These are phyloP conservation scores for Apteryx mantelli DNA, from an alignment of 2,113 vertebrate species.

Conservation along the genomic window DNA sequence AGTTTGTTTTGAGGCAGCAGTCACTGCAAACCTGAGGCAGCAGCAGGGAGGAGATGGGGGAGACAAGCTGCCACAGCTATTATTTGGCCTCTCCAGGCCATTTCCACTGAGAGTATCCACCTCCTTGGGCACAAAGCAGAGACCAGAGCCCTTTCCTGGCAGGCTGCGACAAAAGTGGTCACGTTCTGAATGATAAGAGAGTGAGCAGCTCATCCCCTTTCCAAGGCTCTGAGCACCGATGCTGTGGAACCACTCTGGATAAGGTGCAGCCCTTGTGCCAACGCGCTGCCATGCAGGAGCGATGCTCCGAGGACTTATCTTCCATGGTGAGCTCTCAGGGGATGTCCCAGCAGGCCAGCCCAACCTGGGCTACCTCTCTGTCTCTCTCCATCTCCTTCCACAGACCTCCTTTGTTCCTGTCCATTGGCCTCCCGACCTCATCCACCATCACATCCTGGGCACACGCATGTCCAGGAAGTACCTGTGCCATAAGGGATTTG, in stretches of 20 bases:
- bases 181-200: neutral
- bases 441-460: fast-evolving
- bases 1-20: neutral
- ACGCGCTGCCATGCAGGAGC: fast-evolving
- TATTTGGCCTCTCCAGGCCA: fast-evolving
- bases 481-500: fast-evolving
- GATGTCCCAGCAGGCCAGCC: neutral
- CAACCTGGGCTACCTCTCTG: too few relatives aligned
- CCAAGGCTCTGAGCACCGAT: fast-evolving
- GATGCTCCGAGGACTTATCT: too few relatives aligned
- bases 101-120: neutral
- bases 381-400: neutral
- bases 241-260: neutral
- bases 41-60: fast-evolving
- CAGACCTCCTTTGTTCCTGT: neutral
- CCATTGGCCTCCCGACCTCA: neutral
- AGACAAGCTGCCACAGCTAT: neutral
- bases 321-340: neutral
- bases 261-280: neutral
- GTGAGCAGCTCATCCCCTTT: neutral
- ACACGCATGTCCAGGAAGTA: fast-evolving
- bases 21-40: fast-evolving
- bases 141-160: fast-evolving
- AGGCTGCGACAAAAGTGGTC: fast-evolving
- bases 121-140: fast-evolving